phyloP scores from a whole-genome alignment of 2,113 vertebrate species.

The Rhegmatorhina hoffmannsi region DNA sequence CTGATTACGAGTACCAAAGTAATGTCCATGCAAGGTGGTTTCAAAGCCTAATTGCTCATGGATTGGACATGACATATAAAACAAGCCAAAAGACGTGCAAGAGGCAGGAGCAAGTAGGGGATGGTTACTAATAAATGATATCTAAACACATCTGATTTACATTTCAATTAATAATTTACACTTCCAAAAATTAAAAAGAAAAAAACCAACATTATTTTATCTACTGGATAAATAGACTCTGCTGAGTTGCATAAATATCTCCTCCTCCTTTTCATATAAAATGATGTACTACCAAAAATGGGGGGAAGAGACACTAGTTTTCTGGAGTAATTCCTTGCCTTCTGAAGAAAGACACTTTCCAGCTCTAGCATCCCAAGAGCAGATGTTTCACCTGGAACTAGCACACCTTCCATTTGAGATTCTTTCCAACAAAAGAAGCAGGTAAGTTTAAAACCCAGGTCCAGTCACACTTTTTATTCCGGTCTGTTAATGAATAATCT shows the following conservation, averaged over 20 bases:
- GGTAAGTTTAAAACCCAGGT: not conserved
- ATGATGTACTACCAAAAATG: rapidly evolving
- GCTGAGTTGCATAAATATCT: not conserved
- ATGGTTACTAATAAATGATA: not conserved
- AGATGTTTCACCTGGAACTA: not conserved
- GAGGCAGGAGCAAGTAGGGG: not conserved
- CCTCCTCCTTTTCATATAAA: not conserved
- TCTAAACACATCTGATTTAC: not conserved
- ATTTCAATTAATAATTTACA: not conserved
- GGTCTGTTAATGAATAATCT: not conserved
- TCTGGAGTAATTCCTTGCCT: not conserved
- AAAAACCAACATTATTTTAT: not conserved
- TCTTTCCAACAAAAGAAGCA: not conserved
- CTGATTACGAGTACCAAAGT: not conserved
- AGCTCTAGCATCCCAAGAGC: not conserved
- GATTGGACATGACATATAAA: not conserved
- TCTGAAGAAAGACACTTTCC: not conserved
- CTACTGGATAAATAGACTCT: not conserved
- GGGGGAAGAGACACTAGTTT: not conserved
- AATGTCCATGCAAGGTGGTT: not conserved
- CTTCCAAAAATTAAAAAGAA: not conserved
- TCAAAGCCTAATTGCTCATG: not conserved
- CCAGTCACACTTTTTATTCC: not conserved
- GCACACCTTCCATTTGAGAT: not conserved
- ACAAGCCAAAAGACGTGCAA: not conserved